Evolutionary conservation across 2,113 vertebrate genomes (phyloP), one percentile per base, ranked within the genome.

Genomic region (Atherinomorus stipes): DNA sequence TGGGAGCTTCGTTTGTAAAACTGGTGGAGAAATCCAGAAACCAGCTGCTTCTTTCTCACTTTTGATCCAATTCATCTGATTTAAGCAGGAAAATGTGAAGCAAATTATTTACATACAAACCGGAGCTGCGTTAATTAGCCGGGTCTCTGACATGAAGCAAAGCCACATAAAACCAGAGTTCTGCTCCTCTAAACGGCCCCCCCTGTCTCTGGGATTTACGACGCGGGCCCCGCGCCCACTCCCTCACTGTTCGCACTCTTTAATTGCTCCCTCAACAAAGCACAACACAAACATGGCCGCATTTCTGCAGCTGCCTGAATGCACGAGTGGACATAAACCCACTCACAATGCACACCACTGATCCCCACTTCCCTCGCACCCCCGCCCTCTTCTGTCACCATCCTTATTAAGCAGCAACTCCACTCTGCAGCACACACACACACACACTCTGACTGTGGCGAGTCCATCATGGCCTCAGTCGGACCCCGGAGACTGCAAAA

Each of bases 241-340:
- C 67, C 45, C 69, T 81, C 53, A 4, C 70, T 13, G n/a, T 22
- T 75, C 54, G 19, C 53, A 59, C 63, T 53, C 50, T 79, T 85
- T 83, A 87, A 85, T 83, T 79, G 78, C 71, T 76, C 78, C 49
- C 59, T 62, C 49, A 75, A 71, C 75, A 81, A 80, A 80, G 54
- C 34, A 19, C 54, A 42, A 58, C 3, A 25, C 58, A 71, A 81
- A 81, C 73, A 80, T n/a, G 2, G 49, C 66, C 49, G 34, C 38
- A 18, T 49, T 54, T 58, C 28, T 58, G 26, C 2, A 52, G 22
- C 50, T n/a, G 44, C 34, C 16, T 23, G 16, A 25, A 23, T 22
- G 4, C 38, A 67, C 22, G 15, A 47, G 18, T 37, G 25, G 34
- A 18, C n/a, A 40, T 7, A 44, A 64, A 49, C 42, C 7, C 21